A percentile compares a stretch with the other conserved stretches of the same genome.
These are phyloP conservation scores for Rhynchophorus ferrugineus DNA, from an alignment of 1,140 invertebrate species.

Conservation along the genomic window DNA sequence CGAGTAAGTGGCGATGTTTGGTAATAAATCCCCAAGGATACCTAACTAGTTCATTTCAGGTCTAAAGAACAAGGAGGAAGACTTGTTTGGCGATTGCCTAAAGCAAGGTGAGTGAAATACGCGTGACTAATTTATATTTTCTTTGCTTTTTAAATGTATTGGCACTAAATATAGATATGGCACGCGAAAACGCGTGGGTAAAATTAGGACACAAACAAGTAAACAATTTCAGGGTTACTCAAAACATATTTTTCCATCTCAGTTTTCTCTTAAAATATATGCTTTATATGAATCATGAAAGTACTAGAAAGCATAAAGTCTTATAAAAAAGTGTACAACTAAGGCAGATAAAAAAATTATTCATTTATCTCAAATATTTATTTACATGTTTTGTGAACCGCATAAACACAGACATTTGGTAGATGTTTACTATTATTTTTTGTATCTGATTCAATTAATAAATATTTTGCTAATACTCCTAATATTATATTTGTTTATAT, in stretches of 20 bases:
- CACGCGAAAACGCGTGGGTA: background rate
- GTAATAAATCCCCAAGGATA: too few relatives aligned
- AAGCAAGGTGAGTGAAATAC: conserved; percentile 17
- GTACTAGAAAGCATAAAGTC: too few relatives aligned
- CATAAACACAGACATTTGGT: too few relatives aligned
- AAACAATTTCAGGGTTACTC: background rate
- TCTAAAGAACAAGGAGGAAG: conserved; percentile 22
- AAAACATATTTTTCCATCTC: background rate
- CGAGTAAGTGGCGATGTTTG: conserved; percentile 16
- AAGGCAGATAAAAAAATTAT: too few relatives aligned
- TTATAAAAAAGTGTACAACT: too few relatives aligned
- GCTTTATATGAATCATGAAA: too few relatives aligned
- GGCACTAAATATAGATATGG: background rate
- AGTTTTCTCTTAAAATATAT: background rate
- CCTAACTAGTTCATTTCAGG: conserved; percentile 14
- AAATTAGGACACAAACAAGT: conserved; percentile 6
- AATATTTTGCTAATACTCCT: too few relatives aligned
- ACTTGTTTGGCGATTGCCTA: conserved; percentile 17
- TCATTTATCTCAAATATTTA: too few relatives aligned
- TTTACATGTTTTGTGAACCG: too few relatives aligned
- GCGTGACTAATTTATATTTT: conserved; percentile 1
- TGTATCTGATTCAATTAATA: too few relatives aligned
- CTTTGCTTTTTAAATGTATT: conserved; percentile 3
- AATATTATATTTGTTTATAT: too few relatives aligned
- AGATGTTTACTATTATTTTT: too few relatives aligned